These are phyloP conservation scores for Urocitellus parryii DNA, from an alignment of 2,113 vertebrate genomes.

Conservation along the genomic window DNA sequence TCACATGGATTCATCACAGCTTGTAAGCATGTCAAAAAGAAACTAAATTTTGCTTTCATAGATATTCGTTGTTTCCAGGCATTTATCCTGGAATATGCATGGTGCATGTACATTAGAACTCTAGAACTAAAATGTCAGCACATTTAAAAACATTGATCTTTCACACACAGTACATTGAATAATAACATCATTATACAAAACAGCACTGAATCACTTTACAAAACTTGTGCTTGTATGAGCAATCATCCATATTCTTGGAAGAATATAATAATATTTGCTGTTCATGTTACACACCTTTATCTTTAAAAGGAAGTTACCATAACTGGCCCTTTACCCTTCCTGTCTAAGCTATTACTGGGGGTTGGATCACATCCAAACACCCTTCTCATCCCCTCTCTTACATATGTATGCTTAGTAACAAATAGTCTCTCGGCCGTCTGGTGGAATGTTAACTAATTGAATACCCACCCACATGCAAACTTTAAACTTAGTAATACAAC, in stretches of 20 bases:
- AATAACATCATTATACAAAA: slow-evolving; percentile 68
- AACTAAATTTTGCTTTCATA: slow-evolving; percentile 63
- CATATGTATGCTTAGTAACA: neutral
- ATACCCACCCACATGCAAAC: neutral
- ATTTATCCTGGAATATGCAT: slow-evolving; percentile 13
- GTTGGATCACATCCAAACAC: slow-evolving; percentile 27
- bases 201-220: slow-evolving; percentile 64
- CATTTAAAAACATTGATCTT: slow-evolving; percentile 63
- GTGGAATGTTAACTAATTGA: slow-evolving; percentile 19
- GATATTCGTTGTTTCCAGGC: slow-evolving; percentile 58
- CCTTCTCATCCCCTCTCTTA: neutral
- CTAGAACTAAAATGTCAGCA: slow-evolving; percentile 68
- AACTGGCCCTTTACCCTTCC: slow-evolving; percentile 54
- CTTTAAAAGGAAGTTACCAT: slow-evolving; percentile 63
- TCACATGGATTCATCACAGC: slow-evolving; percentile 48
- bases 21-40: slow-evolving; percentile 57
- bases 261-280: slow-evolving; percentile 70
- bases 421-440: neutral
- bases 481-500: slow-evolving; percentile 52
- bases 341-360: slow-evolving; percentile 8
- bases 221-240: slow-evolving; percentile 64
- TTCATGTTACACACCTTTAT: slow-evolving; percentile 26
- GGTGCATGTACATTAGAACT: slow-evolving; percentile 34
- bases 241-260: slow-evolving; percentile 67
- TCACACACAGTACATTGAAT: slow-evolving; percentile 57